These are phyloP conservation scores for Lepidurus couesii DNA, from an alignment of 1,140 invertebrate genomes.

Conservation along the genomic window DNA sequence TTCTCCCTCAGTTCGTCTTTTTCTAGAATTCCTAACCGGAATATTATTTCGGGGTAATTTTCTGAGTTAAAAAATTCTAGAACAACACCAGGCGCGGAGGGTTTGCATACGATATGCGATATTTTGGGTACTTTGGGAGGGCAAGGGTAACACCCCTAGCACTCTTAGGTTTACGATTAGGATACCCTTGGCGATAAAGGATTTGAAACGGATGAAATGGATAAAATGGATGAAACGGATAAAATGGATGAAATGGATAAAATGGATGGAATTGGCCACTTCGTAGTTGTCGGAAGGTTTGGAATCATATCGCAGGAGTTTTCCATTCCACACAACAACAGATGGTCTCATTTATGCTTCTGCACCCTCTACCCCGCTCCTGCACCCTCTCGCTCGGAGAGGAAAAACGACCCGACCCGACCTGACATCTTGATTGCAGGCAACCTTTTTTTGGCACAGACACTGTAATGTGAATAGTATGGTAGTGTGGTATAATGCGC, in stretches of 20 bases:
- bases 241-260: too few relatives aligned
- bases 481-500: background rate
- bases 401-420: background rate
- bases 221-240: too few relatives aligned
- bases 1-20: background rate
- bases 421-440: constrained; percentile 21
- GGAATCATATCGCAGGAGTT: background rate
- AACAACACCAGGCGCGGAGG: background rate
- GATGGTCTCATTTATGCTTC: constrained; percentile 15
- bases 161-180: too few relatives aligned
- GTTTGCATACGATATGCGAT: too few relatives aligned
- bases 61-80: background rate
- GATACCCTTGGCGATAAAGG: too few relatives aligned
- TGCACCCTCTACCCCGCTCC: background rate
- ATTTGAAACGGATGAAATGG: too few relatives aligned
- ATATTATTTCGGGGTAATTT: background rate
- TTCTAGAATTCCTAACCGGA: background rate
- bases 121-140: too few relatives aligned
- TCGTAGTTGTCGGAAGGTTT: background rate
- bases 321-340: background rate
- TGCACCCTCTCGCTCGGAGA: background rate
- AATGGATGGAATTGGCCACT: background rate
- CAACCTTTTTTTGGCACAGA: background rate
- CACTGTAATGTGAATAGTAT: too few relatives aligned
- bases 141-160: too few relatives aligned